Percentiles rank a stretch among this genome's conserved stretches.
Conservation (phyloP, 2,888 invertebrate species). For the Ectemnius cavifrons region DNA sequence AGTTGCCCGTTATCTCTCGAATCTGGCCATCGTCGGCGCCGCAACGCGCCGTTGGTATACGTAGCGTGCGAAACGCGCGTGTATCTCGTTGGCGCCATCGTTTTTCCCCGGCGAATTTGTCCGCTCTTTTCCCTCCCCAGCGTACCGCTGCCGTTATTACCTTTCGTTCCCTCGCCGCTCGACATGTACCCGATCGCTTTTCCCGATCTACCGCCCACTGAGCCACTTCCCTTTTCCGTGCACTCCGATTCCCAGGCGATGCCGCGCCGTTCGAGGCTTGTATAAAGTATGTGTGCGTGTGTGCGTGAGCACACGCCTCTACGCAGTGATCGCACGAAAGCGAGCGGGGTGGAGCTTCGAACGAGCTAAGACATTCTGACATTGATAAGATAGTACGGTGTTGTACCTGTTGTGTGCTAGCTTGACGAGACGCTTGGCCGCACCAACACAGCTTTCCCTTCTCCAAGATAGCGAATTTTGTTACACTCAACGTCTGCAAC, state of each 20-base stretch:
- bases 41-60: too few species aligned
- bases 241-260: background rate
- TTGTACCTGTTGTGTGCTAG: slow-evolving; percentile 4
- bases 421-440: background rate
- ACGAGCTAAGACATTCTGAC: slow-evolving; percentile 3
- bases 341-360: background rate
- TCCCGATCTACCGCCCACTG: slow-evolving; percentile 16
- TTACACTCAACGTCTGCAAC: background rate
- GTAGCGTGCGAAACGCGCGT: slow-evolving; percentile 70
- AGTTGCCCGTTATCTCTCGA: slow-evolving; percentile 68
- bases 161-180: slow-evolving; percentile 13
- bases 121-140: slow-evolving; percentile 30
- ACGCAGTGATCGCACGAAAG: background rate
- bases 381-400: slow-evolving; percentile 1
- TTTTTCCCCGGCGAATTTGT: slow-evolving; percentile 48
- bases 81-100: slow-evolving; percentile 68
- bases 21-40: slow-evolving; percentile 61
- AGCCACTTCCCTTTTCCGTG: background rate
- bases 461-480: background rate
- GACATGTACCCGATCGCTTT: slow-evolving; percentile 6
- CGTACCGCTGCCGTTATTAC: slow-evolving; percentile 24
- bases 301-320: background rate
- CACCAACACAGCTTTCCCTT: background rate
- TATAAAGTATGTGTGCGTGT: background rate
- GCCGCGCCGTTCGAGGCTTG: background rate